A percentile compares a stretch with the other conserved stretches of the same genome.
Evolutionary conservation across 2,888 invertebrate species (phyloP).

Genomic region (Crematogaster levior): DNA sequence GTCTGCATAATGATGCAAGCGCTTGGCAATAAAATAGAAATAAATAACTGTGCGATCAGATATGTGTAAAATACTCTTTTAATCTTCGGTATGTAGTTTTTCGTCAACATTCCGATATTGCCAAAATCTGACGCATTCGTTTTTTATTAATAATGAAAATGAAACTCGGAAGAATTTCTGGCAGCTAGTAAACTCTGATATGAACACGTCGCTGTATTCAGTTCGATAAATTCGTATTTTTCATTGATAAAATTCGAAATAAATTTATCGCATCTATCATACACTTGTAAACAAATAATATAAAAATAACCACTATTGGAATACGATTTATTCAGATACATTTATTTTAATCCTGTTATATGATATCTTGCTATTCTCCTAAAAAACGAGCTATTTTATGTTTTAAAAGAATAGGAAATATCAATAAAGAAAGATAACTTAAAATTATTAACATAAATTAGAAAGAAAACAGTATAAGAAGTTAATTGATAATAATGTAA

Average conservation of each 20-base stretch:
- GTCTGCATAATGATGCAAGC: conserved; percentile 11
- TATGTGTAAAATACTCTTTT: background rate
- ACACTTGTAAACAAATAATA: background rate
- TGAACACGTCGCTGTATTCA: background rate
- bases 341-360: background rate
- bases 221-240: background rate
- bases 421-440: background rate
- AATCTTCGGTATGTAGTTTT: background rate
- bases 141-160: conserved; percentile 26
- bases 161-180: conserved; percentile 3
- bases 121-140: background rate
- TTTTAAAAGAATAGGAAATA: background rate
- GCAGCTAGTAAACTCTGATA: conserved; percentile 12
- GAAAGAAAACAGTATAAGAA: background rate
- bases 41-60: background rate
- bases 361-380: background rate
- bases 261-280: conserved; percentile 18
- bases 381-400: background rate
- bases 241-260: conserved; percentile 22
- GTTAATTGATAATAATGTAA: background rate
- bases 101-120: conserved; percentile 1
- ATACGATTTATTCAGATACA: conserved; percentile 5
- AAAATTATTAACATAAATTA: background rate
- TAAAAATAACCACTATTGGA: background rate
- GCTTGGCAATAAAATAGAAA: background rate